Evolutionary conservation across 2,888 invertebrate genomes (phyloP).

Genomic region (Dryadula phaetusa): DNA sequence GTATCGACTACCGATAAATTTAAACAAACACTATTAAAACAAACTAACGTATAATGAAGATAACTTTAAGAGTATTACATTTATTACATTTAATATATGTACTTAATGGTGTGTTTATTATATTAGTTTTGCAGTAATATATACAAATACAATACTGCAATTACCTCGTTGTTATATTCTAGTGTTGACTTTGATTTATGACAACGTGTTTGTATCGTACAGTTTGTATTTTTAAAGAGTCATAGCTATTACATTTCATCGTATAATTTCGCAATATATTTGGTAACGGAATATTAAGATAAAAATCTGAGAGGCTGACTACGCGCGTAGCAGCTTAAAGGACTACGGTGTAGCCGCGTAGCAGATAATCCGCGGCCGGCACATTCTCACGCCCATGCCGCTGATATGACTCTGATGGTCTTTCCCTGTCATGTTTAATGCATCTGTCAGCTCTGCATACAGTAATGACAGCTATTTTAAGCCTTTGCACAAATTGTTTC

Average conservation of each 20-base stretch:
- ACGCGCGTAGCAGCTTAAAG: slow-evolving; percentile 65
- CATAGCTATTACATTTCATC: background rate
- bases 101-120: background rate
- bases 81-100: background rate
- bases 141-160: background rate
- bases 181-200: no score
- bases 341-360: slow-evolving; percentile 76
- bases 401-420: slow-evolving; percentile 72
- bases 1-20: slow-evolving; percentile 58
- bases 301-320: slow-evolving; percentile 53
- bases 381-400: slow-evolving; percentile 74
- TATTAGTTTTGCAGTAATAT: background rate
- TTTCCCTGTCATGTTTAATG: slow-evolving; percentile 77
- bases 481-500: slow-evolving; percentile 46
- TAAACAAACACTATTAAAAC: slow-evolving; percentile 46
- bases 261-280: slow-evolving; percentile 21
- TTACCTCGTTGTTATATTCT: no score
- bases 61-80: background rate
- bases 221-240: background rate
- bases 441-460: slow-evolving; percentile 69
- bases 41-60: slow-evolving; percentile 35
- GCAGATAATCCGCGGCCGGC: slow-evolving; percentile 76
- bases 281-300: slow-evolving; percentile 29
- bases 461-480: slow-evolving; percentile 59
- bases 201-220: no score